Evolutionary conservation across 2,888 invertebrate genomes (phyloP), one percentile per base, ranked within the genome.

Genomic region (Arenicola marina): DNA sequence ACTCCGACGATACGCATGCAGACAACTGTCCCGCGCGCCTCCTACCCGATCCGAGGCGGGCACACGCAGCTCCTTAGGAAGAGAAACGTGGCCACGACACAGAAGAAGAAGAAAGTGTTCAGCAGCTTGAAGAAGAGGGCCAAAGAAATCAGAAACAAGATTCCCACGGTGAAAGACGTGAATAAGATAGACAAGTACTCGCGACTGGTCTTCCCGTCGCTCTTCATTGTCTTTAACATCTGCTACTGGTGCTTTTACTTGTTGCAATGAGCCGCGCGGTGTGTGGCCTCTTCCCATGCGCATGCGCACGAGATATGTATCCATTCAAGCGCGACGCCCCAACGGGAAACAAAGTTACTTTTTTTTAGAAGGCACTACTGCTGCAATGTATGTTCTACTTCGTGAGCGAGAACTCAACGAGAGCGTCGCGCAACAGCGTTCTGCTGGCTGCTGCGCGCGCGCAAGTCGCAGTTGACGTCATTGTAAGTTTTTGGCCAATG

Each of bases 111-210:
- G 44, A 61, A 56, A 32, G 64, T 79, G 24, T 58, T 79, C 43
- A 74, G 75, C 4, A 73, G 72, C 56, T 70, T 78, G 38, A 75
- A 74, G 63, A 74, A 76, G 51, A 76, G 73, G 65, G 78, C 78
- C 15, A 77, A 76, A 69, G 73, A 72, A 53, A 72, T 78, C 44
- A 74, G 76, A 62, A 73, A 75, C 31, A 77, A 75, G 65, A 75
- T 82, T 4, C 81, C 81, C 0, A 67, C 73, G 21, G 79, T 98
- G 73, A 91, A 95, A 76, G 96, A 98, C 84, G 96, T 98, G 66
- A 98, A 98, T 84, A 90, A 96, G 73, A 97, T 98, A 78, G 98
- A 98, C 86, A 96, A 96, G 78, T 96, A 96, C 84, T 96, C 96
- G 38, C 88, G 98, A 74, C 90, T 98, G 77, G 88, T 96, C 69